Evolutionary conservation across 2,113 vertebrate genomes (phyloP), one percentile per base, ranked within the genome.

Genomic region (Pipa parva): DNA sequence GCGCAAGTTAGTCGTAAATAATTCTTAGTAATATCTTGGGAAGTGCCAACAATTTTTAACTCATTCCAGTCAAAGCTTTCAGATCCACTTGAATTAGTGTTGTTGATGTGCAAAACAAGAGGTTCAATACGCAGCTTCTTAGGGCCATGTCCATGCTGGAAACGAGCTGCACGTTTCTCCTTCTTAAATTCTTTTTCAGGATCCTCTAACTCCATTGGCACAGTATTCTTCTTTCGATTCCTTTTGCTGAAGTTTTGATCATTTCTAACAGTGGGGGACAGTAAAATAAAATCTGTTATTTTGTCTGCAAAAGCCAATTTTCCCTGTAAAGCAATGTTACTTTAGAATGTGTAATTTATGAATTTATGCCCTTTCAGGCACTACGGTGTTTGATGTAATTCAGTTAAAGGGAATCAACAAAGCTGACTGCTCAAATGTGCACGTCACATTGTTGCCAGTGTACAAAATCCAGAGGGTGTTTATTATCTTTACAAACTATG

Each of bases 1-100:
- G 93, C 93, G 4, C 93, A 95, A 55, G 94, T 97, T 60, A 97
- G 87, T 5, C 93, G 90, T 59, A 95, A 80, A 77, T 97, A 95
- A 79, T 76, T 80, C 72, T 97, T 97, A 51, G 93, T 93, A 75
- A 97, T 82, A 49, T 97, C 94, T 18, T 91, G 89, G 76, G 90
- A 91, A 13, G 92, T 92, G 33, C 93, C 94, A 20, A 94, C 90
- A 1, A 95, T 95, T 57, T 93, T 92, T 24, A 93, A 89, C 71
- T 94, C 92, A 37, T 95, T 91, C 94, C 94, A 97, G 81, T 92
- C 93, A 0, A 92, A 81, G 65, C 83, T 78, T 3, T 93, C 89
- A n/a, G 90, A 83, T 0, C 87, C 74, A 1, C 80, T 74, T 1
- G 85, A 28, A 5, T 92, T 91, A 42, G 90, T 63, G 17, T 76